These are phyloP conservation scores for Pogonus chalceus DNA, from an alignment of 1,140 invertebrate genomes.

Conservation along the genomic window DNA sequence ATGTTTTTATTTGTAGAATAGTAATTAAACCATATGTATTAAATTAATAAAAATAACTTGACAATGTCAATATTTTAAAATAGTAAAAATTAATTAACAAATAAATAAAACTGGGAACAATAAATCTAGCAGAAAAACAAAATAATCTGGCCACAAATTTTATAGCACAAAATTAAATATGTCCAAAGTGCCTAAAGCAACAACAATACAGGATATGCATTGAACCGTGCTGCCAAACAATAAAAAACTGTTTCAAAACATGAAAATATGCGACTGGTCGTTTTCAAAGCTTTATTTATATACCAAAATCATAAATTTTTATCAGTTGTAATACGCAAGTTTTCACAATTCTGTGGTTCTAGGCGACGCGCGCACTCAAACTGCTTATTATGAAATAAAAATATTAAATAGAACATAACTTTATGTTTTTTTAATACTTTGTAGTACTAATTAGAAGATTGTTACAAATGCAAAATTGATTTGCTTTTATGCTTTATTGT, in stretches of 20 bases:
- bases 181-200: not conserved
- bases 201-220: no score
- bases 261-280: not conserved
- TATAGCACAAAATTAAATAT: not conserved
- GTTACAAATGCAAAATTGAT: no score
- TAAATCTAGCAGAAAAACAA: not conserved
- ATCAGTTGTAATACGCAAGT: not conserved
- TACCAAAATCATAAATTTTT: not conserved
- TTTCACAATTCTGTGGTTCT: not conserved
- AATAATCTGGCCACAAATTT: no score
- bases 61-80: not conserved
- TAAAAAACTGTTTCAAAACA: not conserved
- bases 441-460: no score
- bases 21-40: no score
- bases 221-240: no score
- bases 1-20: no score
- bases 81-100: not conserved
- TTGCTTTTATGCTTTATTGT: no score
- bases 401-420: not conserved
- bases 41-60: not conserved
- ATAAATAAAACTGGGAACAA: not conserved
- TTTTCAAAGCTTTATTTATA: not conserved
- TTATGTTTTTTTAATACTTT: not conserved
- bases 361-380: not conserved
- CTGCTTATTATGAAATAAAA: not conserved